phyloP scores from a whole-genome alignment of 92 coral and sea anemone genomes.

The Siderastrea radians region DNA sequence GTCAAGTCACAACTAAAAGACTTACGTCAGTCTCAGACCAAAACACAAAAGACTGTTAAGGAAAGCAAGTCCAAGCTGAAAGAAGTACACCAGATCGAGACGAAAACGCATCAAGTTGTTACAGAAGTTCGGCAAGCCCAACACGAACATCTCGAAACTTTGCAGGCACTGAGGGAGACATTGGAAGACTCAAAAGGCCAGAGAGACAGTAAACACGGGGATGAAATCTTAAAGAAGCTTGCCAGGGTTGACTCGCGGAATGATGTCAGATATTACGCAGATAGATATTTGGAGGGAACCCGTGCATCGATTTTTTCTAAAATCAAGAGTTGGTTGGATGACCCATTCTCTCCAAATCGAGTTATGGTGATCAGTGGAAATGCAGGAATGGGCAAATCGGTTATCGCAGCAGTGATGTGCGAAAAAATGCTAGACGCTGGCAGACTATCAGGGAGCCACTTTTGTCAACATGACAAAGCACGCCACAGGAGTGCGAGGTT shows the following conservation, averaged over 20 bases:
- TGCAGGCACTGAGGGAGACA: not conserved
- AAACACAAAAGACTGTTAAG: not conserved
- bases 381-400: too few species aligned
- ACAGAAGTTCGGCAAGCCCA: too few species aligned
- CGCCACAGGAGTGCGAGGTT: conserved; percentile 55
- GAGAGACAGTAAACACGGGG: not conserved
- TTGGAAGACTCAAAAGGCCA: too few species aligned
- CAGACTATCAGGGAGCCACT: not conserved
- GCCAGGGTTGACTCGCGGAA: conserved; percentile 39
- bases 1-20: conserved; percentile 14
- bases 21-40: not conserved
- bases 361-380: conserved; percentile 9
- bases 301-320: conserved; percentile 38
- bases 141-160: not conserved
- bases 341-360: conserved; percentile 25
- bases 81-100: not conserved
- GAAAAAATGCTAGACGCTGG: conserved; percentile 29
- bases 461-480: too few species aligned
- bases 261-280: conserved; percentile 8
- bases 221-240: conserved; percentile 33
- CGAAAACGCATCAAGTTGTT: not conserved
- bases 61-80: not conserved
- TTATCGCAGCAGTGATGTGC: not conserved
- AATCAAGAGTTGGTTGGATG: conserved; percentile 32
- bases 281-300: conserved; percentile 43